Conservation (phyloP, 2,797 vertebrate genomes). For the Lacerta agilis region DNA sequence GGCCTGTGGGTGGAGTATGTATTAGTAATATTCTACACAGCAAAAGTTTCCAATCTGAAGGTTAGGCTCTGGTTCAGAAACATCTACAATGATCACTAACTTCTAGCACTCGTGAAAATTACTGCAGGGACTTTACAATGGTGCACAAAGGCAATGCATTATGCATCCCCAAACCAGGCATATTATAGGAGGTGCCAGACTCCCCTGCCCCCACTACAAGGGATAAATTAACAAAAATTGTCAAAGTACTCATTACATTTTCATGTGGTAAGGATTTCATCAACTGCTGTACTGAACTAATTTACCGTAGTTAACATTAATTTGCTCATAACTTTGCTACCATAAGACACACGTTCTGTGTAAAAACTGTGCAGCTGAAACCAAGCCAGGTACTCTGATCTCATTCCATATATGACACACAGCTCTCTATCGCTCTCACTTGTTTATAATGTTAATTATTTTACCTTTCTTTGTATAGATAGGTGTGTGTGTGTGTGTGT, state of each 20-base stretch:
- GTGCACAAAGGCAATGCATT: neutral
- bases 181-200: neutral
- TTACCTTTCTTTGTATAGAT: too few species aligned
- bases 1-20: too few species aligned
- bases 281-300: neutral
- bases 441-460: too few species aligned
- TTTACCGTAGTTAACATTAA: neutral
- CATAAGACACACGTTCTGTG: too few species aligned
- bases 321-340: neutral
- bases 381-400: neutral
- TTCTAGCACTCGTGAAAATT: neutral
- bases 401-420: neutral
- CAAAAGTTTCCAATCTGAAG: neutral
- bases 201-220: neutral
- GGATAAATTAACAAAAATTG: neutral
- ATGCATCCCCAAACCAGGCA: neutral
- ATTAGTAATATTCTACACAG: neutral
- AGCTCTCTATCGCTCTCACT: too few species aligned
- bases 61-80: neutral
- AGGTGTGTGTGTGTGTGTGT: too few species aligned
- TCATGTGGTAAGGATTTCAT: neutral
- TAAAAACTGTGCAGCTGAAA: neutral
- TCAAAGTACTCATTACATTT: neutral
- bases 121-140: too few species aligned
- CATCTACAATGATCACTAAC: neutral